Evolutionary conservation across 1,140 invertebrate genomes (phyloP).

Genomic region (Diorhabda sublineata): DNA sequence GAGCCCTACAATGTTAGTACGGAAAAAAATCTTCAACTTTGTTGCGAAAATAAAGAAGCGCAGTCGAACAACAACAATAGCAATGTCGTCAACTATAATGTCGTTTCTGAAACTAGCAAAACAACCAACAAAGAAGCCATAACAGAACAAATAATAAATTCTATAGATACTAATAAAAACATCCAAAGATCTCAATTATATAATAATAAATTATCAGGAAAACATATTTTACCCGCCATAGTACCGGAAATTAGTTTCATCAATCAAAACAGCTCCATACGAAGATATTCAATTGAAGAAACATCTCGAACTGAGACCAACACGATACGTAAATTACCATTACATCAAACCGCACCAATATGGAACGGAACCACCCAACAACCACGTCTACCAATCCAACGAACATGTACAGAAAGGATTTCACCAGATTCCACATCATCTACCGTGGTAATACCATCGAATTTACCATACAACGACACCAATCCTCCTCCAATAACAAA

Average conservation of each 20-base stretch:
- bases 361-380: not conserved
- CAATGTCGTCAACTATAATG: too few relatives aligned
- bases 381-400: not conserved
- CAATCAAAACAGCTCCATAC: not conserved
- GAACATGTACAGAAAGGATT: not conserved
- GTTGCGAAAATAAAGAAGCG: constrained; percentile 5
- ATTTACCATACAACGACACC: too few relatives aligned
- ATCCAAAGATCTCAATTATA: not conserved
- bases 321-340: not conserved
- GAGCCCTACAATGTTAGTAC: constrained; percentile 15
- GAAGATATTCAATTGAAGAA: not conserved
- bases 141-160: constrained; percentile 13
- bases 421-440: not conserved
- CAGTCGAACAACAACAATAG: not conserved
- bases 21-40: constrained; percentile 12
- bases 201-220: not conserved
- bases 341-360: not conserved
- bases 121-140: constrained; percentile 1
- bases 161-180: constrained; percentile 7
- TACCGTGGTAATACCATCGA: too few relatives aligned
- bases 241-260: constrained; percentile 2
- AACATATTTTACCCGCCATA: constrained; percentile 10
- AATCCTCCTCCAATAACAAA: too few relatives aligned
- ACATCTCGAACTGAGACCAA: not conserved
- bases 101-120: not conserved